These are phyloP conservation scores for Atta cephalotes DNA, from an alignment of 1,140 invertebrate species.

Conservation along the genomic window DNA sequence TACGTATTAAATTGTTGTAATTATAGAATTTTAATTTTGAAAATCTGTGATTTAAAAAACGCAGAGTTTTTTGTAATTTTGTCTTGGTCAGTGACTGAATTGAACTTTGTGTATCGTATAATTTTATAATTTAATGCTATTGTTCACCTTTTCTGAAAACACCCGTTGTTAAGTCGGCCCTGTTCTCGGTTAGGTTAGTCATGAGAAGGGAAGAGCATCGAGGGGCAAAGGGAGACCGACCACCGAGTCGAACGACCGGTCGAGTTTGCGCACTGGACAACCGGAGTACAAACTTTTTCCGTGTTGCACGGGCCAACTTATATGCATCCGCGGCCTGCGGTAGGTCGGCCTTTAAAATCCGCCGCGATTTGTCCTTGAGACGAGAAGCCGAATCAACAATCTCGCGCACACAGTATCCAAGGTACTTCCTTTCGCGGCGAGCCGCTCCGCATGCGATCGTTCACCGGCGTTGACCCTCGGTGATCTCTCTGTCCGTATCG, in stretches of 20 bases:
- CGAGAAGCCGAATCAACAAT: constrained; percentile 29
- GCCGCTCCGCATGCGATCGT: constrained; percentile 15
- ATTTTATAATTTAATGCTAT: background rate
- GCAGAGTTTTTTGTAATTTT: background rate
- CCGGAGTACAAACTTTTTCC: constrained; percentile 71
- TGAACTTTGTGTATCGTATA: background rate
- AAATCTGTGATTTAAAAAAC: too few relatives aligned
- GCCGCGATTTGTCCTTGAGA: constrained; percentile 56
- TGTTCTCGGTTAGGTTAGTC: constrained; percentile 60
- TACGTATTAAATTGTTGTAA: too few relatives aligned
- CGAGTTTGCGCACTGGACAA: constrained; percentile 75
- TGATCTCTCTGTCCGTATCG: constrained; percentile 30
- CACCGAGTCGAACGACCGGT: constrained; percentile 71
- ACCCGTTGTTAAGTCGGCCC: constrained; percentile 54
- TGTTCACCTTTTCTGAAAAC: background rate
- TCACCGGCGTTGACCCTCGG: background rate
- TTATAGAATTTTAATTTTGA: too few relatives aligned
- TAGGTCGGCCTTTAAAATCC: constrained; percentile 63
- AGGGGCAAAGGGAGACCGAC: background rate
- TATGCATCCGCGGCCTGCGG: constrained; percentile 39
- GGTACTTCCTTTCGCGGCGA: background rate
- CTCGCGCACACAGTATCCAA: background rate
- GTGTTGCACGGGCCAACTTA: constrained; percentile 38
- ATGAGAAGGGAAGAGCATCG: background rate
- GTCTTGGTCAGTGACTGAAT: background rate